Evolutionary conservation across 2,888 invertebrate genomes (phyloP), one percentile per base, ranked within the genome.

Genomic region (Lithophane ornitopus): DNA sequence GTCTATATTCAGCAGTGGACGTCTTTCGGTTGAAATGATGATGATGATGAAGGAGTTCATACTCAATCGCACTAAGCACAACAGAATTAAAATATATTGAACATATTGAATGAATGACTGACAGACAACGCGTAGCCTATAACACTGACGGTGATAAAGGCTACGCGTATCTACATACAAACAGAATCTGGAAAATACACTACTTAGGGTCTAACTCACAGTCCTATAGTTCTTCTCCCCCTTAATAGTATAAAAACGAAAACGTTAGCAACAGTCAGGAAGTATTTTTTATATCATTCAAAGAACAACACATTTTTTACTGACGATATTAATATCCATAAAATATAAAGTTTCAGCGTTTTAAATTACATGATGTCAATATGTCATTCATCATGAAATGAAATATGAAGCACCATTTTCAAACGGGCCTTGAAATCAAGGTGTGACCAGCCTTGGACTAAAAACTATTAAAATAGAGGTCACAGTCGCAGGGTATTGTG

Each of bases 341-440:
- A 59, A 58, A 52, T 78, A 78, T 69, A 44, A 52, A 28, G 80
- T 79, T 74, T 65, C 65, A 54, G 12, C 2, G 81, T 70, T 80
- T 74, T 2, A 70, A 75, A 81, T 80, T 58, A 80, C 81, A 52
- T 2, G 28, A 41, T 75, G 81, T 80, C 81, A 76, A 65, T 70
- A 39, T 70, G 66, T 54, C 59, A 69, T 61, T 59, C 44, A 46
- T 69, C 9, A 62, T 44, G 16, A 68, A 62, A 68, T 59, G 8
- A 74, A 82, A 82, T 65, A 73, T 61, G 54, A 78, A 34, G 4
- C 54, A 63, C 26, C 12, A 74, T 69, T 65, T 76, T 61, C 19
- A 44, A 61, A 56, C 14, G 12, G 28, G 80, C 74, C 69, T 76
- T 80, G 69, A 19, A 46, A 52, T 54, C 84, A 72, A 84, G 76